Evolutionary conservation across 2,888 invertebrate genomes (phyloP).

Genomic region (Eilema caniola): DNA sequence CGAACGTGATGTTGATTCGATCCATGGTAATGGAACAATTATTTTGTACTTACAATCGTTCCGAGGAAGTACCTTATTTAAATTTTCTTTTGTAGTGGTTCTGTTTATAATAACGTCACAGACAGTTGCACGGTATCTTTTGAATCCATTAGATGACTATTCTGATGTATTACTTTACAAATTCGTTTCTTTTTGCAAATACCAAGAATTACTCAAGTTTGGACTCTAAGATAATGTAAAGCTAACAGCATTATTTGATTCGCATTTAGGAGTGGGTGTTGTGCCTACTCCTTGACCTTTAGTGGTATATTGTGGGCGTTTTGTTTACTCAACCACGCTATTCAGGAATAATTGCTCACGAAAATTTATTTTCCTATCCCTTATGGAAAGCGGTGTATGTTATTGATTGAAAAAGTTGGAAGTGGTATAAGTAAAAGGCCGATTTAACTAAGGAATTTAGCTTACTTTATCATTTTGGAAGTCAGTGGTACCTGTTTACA

Average conservation of each 20-base stretch:
- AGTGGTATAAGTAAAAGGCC: not conserved
- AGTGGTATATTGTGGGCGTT: constrained; percentile 44
- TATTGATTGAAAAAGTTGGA: constrained; percentile 20
- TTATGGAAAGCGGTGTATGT: constrained; percentile 25
- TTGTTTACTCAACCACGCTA: constrained; percentile 42
- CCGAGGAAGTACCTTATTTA: not conserved
- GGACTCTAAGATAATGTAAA: constrained; percentile 44
- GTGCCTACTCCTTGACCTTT: constrained; percentile 60
- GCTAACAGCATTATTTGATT: constrained; percentile 46
- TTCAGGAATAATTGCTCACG: constrained; percentile 26
- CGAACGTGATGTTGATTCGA: constrained; percentile 36
- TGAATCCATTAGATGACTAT: constrained; percentile 13
- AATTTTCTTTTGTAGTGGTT: not conserved
- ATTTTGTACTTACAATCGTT: not conserved
- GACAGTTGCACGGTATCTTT: not conserved
- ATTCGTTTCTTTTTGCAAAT: not conserved
- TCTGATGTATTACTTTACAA: not conserved
- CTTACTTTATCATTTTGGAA: not conserved
- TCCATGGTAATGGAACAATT: constrained; percentile 16
- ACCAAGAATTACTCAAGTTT: constrained; percentile 28
- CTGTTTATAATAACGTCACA: constrained; percentile 11
- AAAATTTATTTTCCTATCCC: constrained; percentile 24
- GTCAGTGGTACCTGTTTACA: too few species aligned
- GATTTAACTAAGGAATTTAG: not conserved
- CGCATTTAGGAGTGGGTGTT: constrained; percentile 47